A percentile compares a stretch with the other conserved stretches of the same genome.
Evolutionary conservation across 1,140 invertebrate genomes (phyloP).

Genomic region (Pristionchus pacificus): DNA sequence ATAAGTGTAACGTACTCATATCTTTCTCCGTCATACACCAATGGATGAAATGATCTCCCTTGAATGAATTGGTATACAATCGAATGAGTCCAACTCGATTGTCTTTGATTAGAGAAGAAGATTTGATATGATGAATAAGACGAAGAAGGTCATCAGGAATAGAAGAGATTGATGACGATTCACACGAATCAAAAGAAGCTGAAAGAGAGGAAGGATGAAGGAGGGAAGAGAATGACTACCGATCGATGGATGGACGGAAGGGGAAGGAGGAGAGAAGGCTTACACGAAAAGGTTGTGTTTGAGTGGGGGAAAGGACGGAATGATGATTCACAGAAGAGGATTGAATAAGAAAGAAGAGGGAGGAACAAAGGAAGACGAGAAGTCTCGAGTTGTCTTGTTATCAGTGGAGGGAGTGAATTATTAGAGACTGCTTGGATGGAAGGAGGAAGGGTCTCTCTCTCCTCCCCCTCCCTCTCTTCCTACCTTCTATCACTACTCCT

Average conservation of each 20-base stretch:
- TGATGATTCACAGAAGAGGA: too few species aligned
- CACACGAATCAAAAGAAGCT: neutral
- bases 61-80: slow-evolving; percentile 58
- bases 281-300: too few species aligned
- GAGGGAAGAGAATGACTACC: neutral
- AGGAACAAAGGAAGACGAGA: too few species aligned
- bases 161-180: neutral
- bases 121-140: slow-evolving; percentile 52
- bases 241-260: neutral
- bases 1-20: slow-evolving; percentile 44
- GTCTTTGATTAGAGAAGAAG: slow-evolving; percentile 57
- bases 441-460: neutral
- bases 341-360: too few species aligned
- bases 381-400: too few species aligned
- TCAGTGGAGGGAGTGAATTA: too few species aligned
- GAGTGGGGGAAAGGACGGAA: too few species aligned
- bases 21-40: slow-evolving; percentile 58
- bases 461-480: neutral
- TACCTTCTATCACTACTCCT: neutral
- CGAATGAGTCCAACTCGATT: slow-evolving; percentile 47
- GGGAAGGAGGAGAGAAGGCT: neutral
- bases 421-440: too few species aligned
- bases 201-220: neutral
- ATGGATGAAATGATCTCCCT: slow-evolving; percentile 58
- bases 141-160: slow-evolving; percentile 10